Base-by-base conservation (phyloP, 2,113 vertebrate genomes). In the Tragelaphus strepsiceros region DNA sequence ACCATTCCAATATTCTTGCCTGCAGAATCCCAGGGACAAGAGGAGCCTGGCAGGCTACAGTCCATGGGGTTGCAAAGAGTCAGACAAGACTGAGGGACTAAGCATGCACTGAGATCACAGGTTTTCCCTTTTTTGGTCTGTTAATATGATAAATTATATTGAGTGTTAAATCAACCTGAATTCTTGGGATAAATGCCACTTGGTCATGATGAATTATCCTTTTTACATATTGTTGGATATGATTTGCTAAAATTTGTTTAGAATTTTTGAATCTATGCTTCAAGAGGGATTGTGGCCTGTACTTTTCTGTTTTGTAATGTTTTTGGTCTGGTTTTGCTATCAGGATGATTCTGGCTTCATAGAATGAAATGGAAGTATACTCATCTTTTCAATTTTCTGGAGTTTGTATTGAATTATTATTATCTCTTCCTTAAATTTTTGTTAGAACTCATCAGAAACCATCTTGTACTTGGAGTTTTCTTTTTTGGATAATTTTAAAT, bases 211-310 rank as follows among this genome's bases (percentile, higher is more conserved):
- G 85, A 56, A 67, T 56, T 89, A 82, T 2, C 49, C 49, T 56
- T 67, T 62, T 81, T 80, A 81, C 14, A 58, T 90, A 74, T 4
- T 78, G 39, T 59, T 94, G 43, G 16, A 11, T 39, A 94, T 81
- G 12, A 94, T 53, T 86, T 94, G 80, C 32, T 94, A 80, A 80
- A 80, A 67, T 93, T 61, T 96, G 28, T 84, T 96, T 28, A 43
- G 39, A 94, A 67, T 51, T 86, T 90, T 59, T 67, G 15, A 21
- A 67, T 59, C 51, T 67, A 35, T 35, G 14, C n/a, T 84, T 90
- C 46, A 90, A 51, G 58, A 94, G 58, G 39, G 32, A 64, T 49
- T 62, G 35, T 58, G 30, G 17, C 56, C 24, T 85, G 13, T 35
- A 85, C 46, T 77, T 96, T 93, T 64, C 56, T 83, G 51, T 96